A percentile compares a stretch with the other conserved stretches of the same genome.
Evolutionary conservation across 2,113 vertebrate species (phyloP).

Genomic region (Phyllostomus hastatus): DNA sequence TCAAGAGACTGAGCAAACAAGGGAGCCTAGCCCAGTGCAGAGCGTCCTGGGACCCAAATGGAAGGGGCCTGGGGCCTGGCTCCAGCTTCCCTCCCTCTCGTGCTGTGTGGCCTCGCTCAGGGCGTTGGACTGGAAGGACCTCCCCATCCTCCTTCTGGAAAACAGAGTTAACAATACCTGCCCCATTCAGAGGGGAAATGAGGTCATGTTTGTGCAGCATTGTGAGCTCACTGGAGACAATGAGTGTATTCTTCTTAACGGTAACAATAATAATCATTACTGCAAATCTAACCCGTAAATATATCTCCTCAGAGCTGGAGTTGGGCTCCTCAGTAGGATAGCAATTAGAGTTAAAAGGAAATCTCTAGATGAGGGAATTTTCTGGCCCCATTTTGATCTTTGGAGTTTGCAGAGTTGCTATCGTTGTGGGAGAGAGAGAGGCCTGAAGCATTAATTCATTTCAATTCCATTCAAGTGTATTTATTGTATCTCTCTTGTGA

Average conservation of each 20-base stretch:
- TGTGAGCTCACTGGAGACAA: conserved; percentile 64
- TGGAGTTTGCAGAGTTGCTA: conserved; percentile 42
- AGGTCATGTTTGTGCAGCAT: conserved; percentile 64
- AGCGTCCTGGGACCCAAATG: background rate
- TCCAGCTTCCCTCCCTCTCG: background rate
- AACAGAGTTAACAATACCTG: conserved; percentile 72
- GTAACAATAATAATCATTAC: conserved; percentile 75
- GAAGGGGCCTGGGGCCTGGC: background rate
- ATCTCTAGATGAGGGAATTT: conserved; percentile 53
- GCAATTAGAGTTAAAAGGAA: conserved; percentile 56
- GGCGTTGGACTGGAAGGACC: conserved; percentile 16
- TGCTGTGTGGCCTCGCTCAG: conserved; percentile 66
- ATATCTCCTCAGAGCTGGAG: conserved; percentile 50
- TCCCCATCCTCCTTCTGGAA: conserved; percentile 48
- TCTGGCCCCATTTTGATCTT: conserved; percentile 47
- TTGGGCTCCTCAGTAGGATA: conserved; percentile 40
- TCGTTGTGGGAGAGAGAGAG: background rate
- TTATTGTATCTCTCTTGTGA: background rate
- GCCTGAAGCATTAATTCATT: background rate
- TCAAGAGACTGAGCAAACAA: background rate
- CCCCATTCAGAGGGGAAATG: conserved; percentile 58
- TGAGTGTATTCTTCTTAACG: conserved; percentile 66
- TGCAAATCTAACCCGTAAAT: conserved; percentile 65
- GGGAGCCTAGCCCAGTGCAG: background rate
- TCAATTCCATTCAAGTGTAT: background rate